These are phyloP conservation scores for Gila robusta DNA, from an alignment of 2,797 vertebrate genomes.

Conservation along the genomic window DNA sequence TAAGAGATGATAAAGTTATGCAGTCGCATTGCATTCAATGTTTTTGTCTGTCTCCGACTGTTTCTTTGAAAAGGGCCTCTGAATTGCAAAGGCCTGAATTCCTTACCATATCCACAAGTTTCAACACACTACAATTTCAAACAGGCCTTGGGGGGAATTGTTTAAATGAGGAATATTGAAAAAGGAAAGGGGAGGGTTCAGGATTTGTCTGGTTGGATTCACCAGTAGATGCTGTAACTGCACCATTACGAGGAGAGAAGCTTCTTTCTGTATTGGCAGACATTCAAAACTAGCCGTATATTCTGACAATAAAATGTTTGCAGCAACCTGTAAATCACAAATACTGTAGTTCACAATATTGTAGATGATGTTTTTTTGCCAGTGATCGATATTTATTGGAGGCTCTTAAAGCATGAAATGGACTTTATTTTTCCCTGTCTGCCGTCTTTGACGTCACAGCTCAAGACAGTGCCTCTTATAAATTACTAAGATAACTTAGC, in stretches of 20 bases:
- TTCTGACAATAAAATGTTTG: neutral
- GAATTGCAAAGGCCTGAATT: too few relatives aligned
- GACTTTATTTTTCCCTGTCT: neutral
- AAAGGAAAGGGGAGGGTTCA: too few relatives aligned
- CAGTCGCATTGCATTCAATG: neutral
- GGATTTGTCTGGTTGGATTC: too few relatives aligned
- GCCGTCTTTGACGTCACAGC: neutral
- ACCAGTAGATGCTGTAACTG: too few relatives aligned
- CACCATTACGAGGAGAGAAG: too few relatives aligned
- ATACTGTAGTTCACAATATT: constrained; percentile 1
- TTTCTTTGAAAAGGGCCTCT: neutral
- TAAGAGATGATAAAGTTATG: too few relatives aligned
- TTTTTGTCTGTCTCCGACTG: neutral
- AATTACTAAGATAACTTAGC: neutral
- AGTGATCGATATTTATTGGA: constrained; percentile 7
- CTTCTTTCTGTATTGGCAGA: neutral
- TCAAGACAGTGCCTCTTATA: neutral
- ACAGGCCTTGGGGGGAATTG: too few relatives aligned
- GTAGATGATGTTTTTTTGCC: neutral
- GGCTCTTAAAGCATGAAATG: constrained; percentile 15
- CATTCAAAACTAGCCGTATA: neutral
- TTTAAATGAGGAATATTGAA: too few relatives aligned
- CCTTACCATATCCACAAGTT: too few relatives aligned
- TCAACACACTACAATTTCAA: too few relatives aligned
- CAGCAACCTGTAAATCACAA: neutral